phyloP scores from a whole-genome alignment of 2,113 vertebrate genomes.

The Catharus bicknelli region DNA sequence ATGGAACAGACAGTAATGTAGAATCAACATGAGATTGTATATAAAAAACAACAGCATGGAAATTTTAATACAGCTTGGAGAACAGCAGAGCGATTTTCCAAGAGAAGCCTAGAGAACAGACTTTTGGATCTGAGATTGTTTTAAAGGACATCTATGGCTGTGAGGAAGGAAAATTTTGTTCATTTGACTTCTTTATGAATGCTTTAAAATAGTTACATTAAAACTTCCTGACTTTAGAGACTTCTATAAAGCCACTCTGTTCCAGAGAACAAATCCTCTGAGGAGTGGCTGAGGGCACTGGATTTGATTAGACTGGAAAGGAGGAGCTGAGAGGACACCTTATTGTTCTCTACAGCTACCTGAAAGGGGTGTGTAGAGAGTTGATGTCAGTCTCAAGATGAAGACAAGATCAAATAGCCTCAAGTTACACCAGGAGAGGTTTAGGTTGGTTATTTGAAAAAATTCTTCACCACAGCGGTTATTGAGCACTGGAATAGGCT shows the following conservation, averaged over 20 bases:
- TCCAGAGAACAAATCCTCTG: background rate
- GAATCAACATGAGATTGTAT: background rate
- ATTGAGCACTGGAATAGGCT: background rate
- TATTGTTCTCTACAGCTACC: background rate
- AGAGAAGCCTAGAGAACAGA: background rate
- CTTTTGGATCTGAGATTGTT: background rate
- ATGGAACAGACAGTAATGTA: background rate
- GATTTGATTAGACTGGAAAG: background rate
- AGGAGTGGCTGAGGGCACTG: background rate
- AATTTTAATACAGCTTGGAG: background rate
- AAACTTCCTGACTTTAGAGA: background rate
- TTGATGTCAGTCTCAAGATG: background rate
- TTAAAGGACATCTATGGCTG: background rate
- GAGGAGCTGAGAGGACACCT: background rate
- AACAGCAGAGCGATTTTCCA: accelerated
- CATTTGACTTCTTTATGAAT: background rate
- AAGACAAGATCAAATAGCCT: background rate
- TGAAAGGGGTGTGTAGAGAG: background rate
- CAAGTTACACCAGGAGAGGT: background rate
- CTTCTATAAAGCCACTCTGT: background rate
- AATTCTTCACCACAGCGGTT: accelerated
- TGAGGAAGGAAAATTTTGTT: background rate
- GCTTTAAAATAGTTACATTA: background rate
- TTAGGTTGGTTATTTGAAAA: background rate
- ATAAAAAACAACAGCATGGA: background rate